Evolutionary conservation across 1,140 invertebrate species (phyloP).

Genomic region (Drosophila yakuba): DNA sequence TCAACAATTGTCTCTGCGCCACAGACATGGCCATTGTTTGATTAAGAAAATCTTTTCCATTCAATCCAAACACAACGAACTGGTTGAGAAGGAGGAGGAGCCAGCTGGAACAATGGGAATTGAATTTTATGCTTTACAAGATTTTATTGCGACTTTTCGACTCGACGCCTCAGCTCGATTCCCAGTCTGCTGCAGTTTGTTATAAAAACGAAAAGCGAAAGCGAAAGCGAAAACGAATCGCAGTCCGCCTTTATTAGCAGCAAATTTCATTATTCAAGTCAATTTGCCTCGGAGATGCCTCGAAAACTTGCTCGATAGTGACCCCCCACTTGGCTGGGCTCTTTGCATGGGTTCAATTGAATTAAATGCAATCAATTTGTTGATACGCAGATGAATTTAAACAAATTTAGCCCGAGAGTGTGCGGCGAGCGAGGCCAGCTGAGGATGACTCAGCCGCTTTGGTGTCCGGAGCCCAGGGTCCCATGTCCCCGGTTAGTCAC

Average conservation of each 20-base stretch:
- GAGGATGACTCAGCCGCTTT: constrained; percentile 62
- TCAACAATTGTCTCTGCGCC: constrained; percentile 56
- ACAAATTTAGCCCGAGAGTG: constrained; percentile 61
- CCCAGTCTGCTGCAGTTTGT: constrained; percentile 9
- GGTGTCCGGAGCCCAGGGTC: not conserved
- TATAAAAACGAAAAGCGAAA: constrained; percentile 33
- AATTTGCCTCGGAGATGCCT: constrained; percentile 61
- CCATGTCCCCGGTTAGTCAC: constrained; percentile 42
- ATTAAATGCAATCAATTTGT: constrained; percentile 83
- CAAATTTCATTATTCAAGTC: constrained; percentile 76
- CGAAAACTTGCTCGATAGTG: constrained; percentile 47
- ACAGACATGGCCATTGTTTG: constrained; percentile 61
- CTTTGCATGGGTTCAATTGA: constrained; percentile 63
- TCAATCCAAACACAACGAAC: constrained; percentile 40
- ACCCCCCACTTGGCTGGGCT: constrained; percentile 13
- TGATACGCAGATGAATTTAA: constrained; percentile 79
- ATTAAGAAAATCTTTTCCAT: constrained; percentile 68
- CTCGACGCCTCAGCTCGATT: constrained; percentile 27
- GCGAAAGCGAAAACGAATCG: constrained; percentile 27
- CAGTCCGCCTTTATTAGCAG: constrained; percentile 51
- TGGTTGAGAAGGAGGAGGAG: constrained; percentile 10
- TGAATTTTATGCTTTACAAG: constrained; percentile 76
- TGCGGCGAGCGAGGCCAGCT: constrained; percentile 8
- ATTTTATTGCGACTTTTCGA: constrained; percentile 76
- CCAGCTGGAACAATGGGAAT: constrained; percentile 61